Evolutionary conservation across 2,113 vertebrate species (phyloP).

Genomic region (Sus scrofa): DNA sequence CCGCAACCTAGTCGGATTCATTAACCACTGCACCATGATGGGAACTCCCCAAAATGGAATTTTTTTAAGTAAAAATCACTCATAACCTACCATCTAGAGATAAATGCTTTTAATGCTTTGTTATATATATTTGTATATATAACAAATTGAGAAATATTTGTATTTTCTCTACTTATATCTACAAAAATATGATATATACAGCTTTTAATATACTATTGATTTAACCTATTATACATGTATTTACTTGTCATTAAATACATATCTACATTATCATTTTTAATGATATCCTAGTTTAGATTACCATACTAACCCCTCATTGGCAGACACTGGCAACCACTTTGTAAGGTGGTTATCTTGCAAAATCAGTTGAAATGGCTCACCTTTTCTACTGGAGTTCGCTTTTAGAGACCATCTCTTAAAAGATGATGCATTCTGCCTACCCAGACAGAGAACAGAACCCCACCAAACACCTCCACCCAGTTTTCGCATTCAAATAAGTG

Average conservation of each 20-base stretch:
- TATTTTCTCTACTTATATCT: neutral
- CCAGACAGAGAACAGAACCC: neutral
- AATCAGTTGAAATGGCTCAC: neutral
- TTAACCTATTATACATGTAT: neutral
- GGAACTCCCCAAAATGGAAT: neutral
- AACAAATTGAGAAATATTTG: too few relatives aligned
- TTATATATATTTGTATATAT: neutral
- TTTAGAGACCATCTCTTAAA: neutral
- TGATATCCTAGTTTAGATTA: neutral
- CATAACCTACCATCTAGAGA: neutral
- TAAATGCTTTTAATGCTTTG: neutral
- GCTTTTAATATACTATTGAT: neutral
- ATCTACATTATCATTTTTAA: neutral
- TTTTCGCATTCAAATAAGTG: neutral
- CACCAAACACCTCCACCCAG: neutral
- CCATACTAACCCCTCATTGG: neutral
- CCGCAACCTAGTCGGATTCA: too few relatives aligned
- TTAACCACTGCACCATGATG: too few relatives aligned
- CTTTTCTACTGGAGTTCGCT: neutral
- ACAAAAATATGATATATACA: neutral
- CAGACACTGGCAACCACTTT: neutral
- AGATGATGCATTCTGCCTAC: neutral
- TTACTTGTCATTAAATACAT: neutral
- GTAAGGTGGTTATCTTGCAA: neutral
- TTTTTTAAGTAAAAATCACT: neutral